phyloP scores from a whole-genome alignment of 2,888 invertebrate genomes.

The Drosophila putrida region DNA sequence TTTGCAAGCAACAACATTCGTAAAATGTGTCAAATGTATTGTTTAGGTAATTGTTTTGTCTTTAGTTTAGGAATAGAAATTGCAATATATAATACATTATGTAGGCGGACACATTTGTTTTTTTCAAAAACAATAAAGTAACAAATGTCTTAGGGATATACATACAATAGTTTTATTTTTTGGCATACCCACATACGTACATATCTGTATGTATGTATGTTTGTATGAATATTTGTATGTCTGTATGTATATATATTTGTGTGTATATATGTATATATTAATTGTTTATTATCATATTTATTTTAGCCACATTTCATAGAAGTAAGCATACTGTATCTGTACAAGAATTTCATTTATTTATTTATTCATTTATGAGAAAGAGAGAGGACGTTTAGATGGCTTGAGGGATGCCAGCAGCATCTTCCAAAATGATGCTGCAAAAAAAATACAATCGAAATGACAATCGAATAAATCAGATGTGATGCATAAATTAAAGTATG shows the following conservation, averaged over 20 bases:
- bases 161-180: constrained; percentile 58
- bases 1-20: constrained; percentile 74
- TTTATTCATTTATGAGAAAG: constrained; percentile 13
- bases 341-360: constrained; percentile 55
- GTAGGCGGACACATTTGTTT: constrained; percentile 52
- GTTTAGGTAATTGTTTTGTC: constrained; percentile 53
- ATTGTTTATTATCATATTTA: constrained; percentile 66
- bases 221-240: constrained; percentile 18
- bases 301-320: constrained; percentile 77
- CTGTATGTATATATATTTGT: constrained; percentile 30
- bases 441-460: constrained; percentile 8
- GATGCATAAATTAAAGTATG: constrained; percentile 10
- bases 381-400: constrained; percentile 43
- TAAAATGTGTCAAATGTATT: constrained; percentile 69
- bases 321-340: constrained; percentile 76
- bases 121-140: constrained; percentile 67
- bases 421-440: constrained; percentile 56
- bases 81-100: constrained; percentile 60
- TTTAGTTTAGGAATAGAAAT: constrained; percentile 60
- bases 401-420: constrained; percentile 27
- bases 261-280: constrained; percentile 34
- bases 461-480: constrained; percentile 11
- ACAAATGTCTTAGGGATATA: constrained; percentile 67
- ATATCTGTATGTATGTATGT: constrained; percentile 14
- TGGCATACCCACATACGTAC: constrained; percentile 10